phyloP scores from a whole-genome alignment of 2,797 vertebrate genomes.

The Botia almorhae region DNA sequence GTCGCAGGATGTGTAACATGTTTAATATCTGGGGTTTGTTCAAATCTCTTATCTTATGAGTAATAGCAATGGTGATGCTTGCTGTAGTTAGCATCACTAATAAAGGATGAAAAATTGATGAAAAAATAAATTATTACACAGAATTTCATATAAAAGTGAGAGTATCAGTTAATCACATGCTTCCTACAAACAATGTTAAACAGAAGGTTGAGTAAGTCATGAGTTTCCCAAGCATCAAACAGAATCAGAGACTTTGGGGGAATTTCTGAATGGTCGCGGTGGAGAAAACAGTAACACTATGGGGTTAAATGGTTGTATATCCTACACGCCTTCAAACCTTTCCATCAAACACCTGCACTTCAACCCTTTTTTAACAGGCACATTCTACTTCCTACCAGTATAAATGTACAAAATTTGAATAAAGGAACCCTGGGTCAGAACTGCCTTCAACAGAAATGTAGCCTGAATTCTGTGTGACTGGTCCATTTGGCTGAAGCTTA shows the following conservation, averaged over 20 bases:
- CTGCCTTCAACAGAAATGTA: constrained; percentile 36
- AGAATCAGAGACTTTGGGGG: constrained; percentile 42
- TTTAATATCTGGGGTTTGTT: not conserved
- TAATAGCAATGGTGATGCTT: not conserved
- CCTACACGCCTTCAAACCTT: constrained; percentile 58
- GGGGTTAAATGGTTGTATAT: constrained; percentile 62
- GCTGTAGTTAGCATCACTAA: not conserved
- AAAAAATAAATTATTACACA: not conserved
- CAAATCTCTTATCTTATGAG: not conserved
- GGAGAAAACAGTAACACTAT: constrained; percentile 43
- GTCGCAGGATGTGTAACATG: not conserved
- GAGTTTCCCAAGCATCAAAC: constrained; percentile 63
- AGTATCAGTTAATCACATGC: not conserved
- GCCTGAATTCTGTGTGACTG: constrained; percentile 51
- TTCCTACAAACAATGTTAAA: constrained; percentile 9
- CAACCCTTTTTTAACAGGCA: constrained; percentile 30
- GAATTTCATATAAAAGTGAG: not conserved
- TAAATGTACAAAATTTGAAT: constrained; percentile 48
- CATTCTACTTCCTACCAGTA: constrained; percentile 39
- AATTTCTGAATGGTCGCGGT: constrained; percentile 41
- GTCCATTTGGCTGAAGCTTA: constrained; percentile 72
- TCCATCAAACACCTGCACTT: constrained; percentile 33
- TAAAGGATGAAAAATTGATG: not conserved
- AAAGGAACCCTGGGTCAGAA: constrained; percentile 49
- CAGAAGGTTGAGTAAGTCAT: constrained; percentile 51